A percentile compares a stretch with the other conserved stretches of the same genome.
phyloP scores from a whole-genome alignment of 2,888 invertebrate genomes.

The Cantharis lateralis region DNA sequence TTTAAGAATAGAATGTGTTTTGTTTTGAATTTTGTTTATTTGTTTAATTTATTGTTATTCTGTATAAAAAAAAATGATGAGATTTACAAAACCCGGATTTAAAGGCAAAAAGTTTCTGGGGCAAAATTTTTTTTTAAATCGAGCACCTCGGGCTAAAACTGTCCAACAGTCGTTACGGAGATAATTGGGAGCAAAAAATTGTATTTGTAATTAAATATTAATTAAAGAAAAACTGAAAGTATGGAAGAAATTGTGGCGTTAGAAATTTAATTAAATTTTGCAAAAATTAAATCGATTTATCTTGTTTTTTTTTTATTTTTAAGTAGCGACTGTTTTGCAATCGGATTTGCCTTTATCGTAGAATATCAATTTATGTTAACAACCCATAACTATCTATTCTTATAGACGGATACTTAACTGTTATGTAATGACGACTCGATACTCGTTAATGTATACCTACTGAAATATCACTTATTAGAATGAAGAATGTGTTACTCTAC shows the following conservation, averaged over 20 bases:
- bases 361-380: slow-evolving; percentile 50
- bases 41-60: too few species aligned
- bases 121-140: neutral
- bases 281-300: neutral
- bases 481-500: neutral
- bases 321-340: slow-evolving; percentile 17
- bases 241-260: neutral
- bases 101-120: neutral
- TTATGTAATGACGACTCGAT: slow-evolving; percentile 45
- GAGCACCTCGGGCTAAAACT: neutral
- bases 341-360: slow-evolving; percentile 30
- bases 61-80: neutral
- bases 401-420: slow-evolving; percentile 46
- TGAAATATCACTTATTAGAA: neutral
- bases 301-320: neutral
- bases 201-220: neutral
- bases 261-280: neutral
- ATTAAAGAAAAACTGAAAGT: neutral
- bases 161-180: neutral
- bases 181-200: neutral
- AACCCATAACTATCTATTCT: slow-evolving; percentile 43
- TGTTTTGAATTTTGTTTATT: too few species aligned
- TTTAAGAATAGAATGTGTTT: too few species aligned
- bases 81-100: neutral
- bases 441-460: slow-evolving; percentile 36